Base-by-base conservation (phyloP, 2,888 invertebrate species). In the Biston stratarius region DNA sequence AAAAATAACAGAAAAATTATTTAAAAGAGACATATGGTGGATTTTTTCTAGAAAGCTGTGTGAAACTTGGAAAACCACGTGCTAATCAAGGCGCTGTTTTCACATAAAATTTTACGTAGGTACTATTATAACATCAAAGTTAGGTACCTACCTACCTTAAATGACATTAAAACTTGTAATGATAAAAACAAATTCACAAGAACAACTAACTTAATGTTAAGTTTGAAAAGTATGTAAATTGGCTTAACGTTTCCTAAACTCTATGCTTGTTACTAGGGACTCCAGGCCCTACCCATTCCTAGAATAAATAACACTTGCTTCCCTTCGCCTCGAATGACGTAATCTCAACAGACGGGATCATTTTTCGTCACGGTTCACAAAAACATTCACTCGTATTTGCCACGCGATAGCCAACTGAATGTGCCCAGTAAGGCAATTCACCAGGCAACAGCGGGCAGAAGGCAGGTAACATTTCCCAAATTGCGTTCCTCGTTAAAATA, bases 401-500 rank as follows among this genome's bases (percentile, higher is more conserved):
- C 53, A 55, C 15, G 40, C 14, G 53, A 58, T 58, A 47, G 34
- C 45, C 12, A 38, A 58, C 14, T 24, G 38, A 58, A 48, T 38
- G 38, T 6, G 38, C 38, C 38, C 24, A 24, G 24, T 38, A 6
- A 10, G 48, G 38, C 57, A 64, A 44, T 65, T 61, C 61, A 42
- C 55, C 45, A 12, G 47, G 62, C 53, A 67, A 61, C 61, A 61
- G 44, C 44, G 47, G 47, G 36, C 24, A 52, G 12, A 53, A 38
- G 52, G 10, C 56, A 64, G 36, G 49, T 56, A 53, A 61, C 64
- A 70, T 67, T 66, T 40, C 64, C 64, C 60, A 69, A 73, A 72
- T 75, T 64, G 70, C 72, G 70, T 71, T 70, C 47, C 67, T 70
- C 66, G 67, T 75, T 75, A 73, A 70, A 75, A 75, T 72, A 64